Evolutionary conservation across 2,888 invertebrate species (phyloP), one percentile per base, ranked within the genome.

Genomic region (Drosophila merina): DNA sequence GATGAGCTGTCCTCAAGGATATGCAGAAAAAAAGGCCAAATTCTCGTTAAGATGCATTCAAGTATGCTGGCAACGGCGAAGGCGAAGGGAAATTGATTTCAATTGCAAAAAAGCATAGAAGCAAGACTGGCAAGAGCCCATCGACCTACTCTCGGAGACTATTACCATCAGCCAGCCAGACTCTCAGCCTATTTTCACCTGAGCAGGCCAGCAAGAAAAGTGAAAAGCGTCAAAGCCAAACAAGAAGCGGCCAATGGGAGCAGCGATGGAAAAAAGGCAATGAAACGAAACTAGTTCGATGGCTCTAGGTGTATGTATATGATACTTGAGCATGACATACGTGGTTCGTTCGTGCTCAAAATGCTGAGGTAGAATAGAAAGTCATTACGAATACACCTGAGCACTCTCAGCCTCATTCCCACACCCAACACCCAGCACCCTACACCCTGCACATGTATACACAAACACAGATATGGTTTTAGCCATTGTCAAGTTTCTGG

Each of bases 241-340:
- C 40, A 60, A 42, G 42, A 31, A 20, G 20, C 38, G 36, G 30
- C 45, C 42, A 1, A 54, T 12, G 7, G 42, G 25, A 30, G 47
- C 14, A 28, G 10, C 47, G 20, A 40, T 47, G 40, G 33, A 42
- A 45, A 45, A 48, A 56, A 72, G 45, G 56, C 68, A 68, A 56
- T 50, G 54, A 40, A 64, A 62, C 63, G 63, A 74, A 78, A 68
- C 79, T 85, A 82, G 82, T 85, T 85, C 76, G 85, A 85, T 85
- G 74, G 74, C 79, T 70, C 66, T 51, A 30, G 71, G 60, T 54
- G 71, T 60, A 69, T 60, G 57, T 71, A 47, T 48, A 57, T 74
- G 82, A 47, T 76, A 75, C 81, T 85, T 76, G 79, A 72, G 82
- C 72, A 76, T 74, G 85, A 79, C 79, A 63, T 81, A 78, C 72